phyloP scores from a whole-genome alignment of 2,888 invertebrate genomes.

The Aspidapion aeneum region DNA sequence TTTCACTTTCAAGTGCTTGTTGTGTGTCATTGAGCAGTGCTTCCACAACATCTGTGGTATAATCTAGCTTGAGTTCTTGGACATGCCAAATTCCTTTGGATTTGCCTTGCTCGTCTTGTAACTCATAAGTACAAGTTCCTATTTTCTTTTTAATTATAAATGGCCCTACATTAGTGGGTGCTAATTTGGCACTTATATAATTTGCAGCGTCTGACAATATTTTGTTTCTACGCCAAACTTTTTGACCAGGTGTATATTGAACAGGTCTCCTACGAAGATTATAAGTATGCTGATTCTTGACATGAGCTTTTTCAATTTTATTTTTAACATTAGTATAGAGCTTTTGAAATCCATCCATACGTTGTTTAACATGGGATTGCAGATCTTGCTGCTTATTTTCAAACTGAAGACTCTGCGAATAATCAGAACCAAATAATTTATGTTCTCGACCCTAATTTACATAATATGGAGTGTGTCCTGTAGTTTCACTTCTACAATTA shows the following conservation, averaged over 20 bases:
- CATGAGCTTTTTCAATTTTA: neutral
- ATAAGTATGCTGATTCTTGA: neutral
- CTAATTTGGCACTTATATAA: constrained; percentile 15
- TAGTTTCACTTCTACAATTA: no score
- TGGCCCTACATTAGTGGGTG: constrained; percentile 18
- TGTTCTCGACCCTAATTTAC: constrained; percentile 1
- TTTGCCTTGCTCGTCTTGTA: constrained; percentile 13
- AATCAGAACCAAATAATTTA: neutral
- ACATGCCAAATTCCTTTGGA: constrained; percentile 18
- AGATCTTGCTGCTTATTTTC: no score
- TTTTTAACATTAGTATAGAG: neutral
- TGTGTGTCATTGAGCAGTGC: no score
- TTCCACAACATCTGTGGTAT: neutral
- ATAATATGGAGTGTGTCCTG: constrained; percentile 1
- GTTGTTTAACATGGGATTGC: neutral
- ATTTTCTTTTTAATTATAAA: constrained; percentile 11
- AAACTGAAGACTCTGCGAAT: neutral
- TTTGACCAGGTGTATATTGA: neutral
- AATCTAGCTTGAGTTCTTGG: constrained; percentile 15
- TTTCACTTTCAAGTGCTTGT: no score
- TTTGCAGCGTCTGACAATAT: constrained; percentile 13
- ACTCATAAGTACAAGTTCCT: constrained; percentile 18
- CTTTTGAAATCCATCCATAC: neutral
- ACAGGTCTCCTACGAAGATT: constrained; percentile 8
- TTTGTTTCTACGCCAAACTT: constrained; percentile 15